These are phyloP conservation scores for Epistrophe eligans DNA, from an alignment of 2,888 invertebrate genomes.

Conservation along the genomic window DNA sequence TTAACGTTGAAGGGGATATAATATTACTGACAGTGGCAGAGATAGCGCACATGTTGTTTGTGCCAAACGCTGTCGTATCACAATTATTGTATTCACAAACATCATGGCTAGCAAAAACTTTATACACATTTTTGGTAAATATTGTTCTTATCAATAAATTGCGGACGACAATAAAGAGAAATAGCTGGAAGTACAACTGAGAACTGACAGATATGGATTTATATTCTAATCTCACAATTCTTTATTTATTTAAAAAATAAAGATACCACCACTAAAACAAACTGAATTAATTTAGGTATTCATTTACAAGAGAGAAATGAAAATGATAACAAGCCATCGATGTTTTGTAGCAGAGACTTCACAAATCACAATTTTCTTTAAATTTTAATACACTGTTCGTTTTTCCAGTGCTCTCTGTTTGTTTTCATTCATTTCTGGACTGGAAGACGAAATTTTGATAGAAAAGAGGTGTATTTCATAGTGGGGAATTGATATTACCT, in stretches of 20 bases:
- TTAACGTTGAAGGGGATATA: background rate
- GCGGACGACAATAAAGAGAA: background rate
- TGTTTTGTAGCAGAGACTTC: background rate
- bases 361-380: background rate
- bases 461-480: background rate
- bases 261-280: background rate
- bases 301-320: background rate
- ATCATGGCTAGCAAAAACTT: conserved; percentile 3
- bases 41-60: conserved; percentile 45
- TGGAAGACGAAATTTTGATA: background rate
- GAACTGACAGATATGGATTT: background rate
- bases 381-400: too few species aligned
- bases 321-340: background rate
- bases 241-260: too few species aligned
- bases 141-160: conserved; percentile 12
- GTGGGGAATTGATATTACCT: background rate
- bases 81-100: background rate
- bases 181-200: background rate
- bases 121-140: conserved; percentile 4
- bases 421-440: background rate
- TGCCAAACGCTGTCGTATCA: conserved; percentile 24
- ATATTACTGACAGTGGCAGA: conserved; percentile 4
- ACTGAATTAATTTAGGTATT: background rate
- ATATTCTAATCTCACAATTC: background rate
- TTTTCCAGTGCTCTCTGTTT: background rate